phyloP scores from a whole-genome alignment of 2,113 vertebrate species.

The Sinocyclocheilus anophthalmus region DNA sequence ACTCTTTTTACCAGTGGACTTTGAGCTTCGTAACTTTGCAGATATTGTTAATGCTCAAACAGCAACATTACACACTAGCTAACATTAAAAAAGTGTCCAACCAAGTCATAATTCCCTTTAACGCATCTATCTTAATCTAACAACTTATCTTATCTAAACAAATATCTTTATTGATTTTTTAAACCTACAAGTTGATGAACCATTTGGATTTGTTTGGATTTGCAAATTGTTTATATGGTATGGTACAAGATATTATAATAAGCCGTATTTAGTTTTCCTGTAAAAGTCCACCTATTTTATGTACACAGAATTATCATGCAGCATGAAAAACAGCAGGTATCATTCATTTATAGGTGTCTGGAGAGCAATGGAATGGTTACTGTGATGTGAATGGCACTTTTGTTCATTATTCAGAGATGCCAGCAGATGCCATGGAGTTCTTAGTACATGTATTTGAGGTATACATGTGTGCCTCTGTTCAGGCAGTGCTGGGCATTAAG shows the following conservation, averaged over 20 bases:
- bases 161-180: neutral
- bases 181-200: neutral
- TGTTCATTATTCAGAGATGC: neutral
- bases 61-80: too few species aligned
- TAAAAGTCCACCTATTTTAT: neutral
- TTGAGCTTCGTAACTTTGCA: too few species aligned
- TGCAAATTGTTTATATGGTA: too few species aligned
- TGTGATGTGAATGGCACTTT: neutral
- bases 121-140: too few species aligned
- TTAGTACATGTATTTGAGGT: neutral
- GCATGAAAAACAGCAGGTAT: neutral
- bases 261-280: neutral
- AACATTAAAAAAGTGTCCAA: too few species aligned
- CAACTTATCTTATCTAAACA: neutral
- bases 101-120: too few species aligned
- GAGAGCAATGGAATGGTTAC: neutral
- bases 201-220: too few species aligned
- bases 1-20: too few species aligned
- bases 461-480: neutral
- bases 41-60: too few species aligned
- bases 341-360: neutral
- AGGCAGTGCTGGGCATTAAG: neutral
- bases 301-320: neutral
- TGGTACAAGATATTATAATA: too few species aligned
- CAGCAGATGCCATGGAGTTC: neutral